phyloP scores from a whole-genome alignment of 2,113 vertebrate genomes.

The Seriola quinqueradiata region DNA sequence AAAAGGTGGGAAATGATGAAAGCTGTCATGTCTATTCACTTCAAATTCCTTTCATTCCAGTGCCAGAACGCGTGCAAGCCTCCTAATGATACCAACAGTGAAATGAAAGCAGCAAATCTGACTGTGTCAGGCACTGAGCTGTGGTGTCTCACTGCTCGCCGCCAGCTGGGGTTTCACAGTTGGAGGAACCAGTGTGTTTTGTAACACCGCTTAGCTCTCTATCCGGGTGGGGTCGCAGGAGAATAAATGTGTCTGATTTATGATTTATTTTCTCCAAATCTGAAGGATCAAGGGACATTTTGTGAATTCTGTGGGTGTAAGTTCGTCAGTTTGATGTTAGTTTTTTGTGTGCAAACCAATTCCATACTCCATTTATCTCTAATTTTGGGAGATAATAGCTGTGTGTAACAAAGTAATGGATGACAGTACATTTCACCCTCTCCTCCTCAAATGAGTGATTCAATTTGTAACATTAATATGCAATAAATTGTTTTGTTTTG shows the following conservation, averaged over 20 bases:
- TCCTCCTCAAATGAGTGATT: constrained; percentile 40
- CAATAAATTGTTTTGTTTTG: constrained; percentile 34
- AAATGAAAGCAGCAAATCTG: constrained; percentile 75
- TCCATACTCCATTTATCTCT: constrained; percentile 36
- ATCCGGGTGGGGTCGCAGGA: constrained; percentile 21
- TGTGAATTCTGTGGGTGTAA: neutral
- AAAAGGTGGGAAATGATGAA: constrained; percentile 74
- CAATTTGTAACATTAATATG: constrained; percentile 39
- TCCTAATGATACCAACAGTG: constrained; percentile 70
- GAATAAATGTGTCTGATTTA: constrained; percentile 43
- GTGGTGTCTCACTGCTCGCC: constrained; percentile 50
- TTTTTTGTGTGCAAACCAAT: constrained; percentile 32
- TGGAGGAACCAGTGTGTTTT: constrained; percentile 46
- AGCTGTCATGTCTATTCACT: constrained; percentile 70
- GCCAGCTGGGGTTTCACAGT: constrained; percentile 57
- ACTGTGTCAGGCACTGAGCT: constrained; percentile 64
- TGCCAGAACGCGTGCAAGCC: constrained; percentile 65
- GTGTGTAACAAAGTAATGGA: constrained; percentile 25
- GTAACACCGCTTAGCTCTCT: constrained; percentile 24
- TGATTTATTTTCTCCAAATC: constrained; percentile 33
- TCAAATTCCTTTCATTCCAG: constrained; percentile 76
- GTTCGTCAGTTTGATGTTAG: constrained; percentile 9
- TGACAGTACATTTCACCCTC: constrained; percentile 14
- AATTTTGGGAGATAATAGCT: constrained; percentile 43
- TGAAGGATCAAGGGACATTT: constrained; percentile 19